Base-by-base conservation (phyloP, 1,140 invertebrate genomes). In the Pseudomyrmex concolor region DNA sequence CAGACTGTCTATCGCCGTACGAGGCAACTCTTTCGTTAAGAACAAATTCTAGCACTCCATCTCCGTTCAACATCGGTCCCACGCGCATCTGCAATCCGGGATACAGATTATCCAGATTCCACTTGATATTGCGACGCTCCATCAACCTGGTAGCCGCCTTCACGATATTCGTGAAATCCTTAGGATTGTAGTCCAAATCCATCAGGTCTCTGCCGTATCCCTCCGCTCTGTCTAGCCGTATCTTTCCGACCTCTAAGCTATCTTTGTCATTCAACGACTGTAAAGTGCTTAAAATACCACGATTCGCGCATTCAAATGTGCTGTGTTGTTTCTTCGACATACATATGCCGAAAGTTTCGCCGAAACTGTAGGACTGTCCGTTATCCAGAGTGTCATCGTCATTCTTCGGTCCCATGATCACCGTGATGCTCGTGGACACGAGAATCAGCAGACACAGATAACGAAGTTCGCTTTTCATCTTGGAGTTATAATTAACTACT, bases 1-100 rank as follows among this genome's bases (percentile, higher is more conserved):
- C 91, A 59, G 90, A 59, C 83, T 93, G 91, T 19, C 92, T 90
- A 57, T 94, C 91, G n/a, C 84, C 85, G 17, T 90, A 90, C 55
- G 68, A 51, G 54, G 83, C 55, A 12, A 82, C 86, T 90, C 95
- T 95, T 43, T 95, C 95, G 84, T 97, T 96, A 84, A 97, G 91
- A 3, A 96, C 95, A 89, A 97, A 97, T 90, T 97, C 96, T n/a
- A 97, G 92, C 43, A 97, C 92, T 51, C 97, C 97, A 73, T 95
- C 91, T 84, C 95, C 91, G 93, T 96, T 93, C 1, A 95, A 83
- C 71, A 94, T 95, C 48, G 97, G 97, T 9, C 96, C 96, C 60
- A 97, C 95, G 70, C 95, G 95, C 94, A 97, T 96, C 59, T 95
- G 94, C 8, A 97, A 87, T 4, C 97, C 97, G 0, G 97, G 97